Percentiles rank a stretch among this genome's conserved stretches.
Evolutionary conservation across 2,888 invertebrate species (phyloP).

Genomic region (Sisyra terminalis): DNA sequence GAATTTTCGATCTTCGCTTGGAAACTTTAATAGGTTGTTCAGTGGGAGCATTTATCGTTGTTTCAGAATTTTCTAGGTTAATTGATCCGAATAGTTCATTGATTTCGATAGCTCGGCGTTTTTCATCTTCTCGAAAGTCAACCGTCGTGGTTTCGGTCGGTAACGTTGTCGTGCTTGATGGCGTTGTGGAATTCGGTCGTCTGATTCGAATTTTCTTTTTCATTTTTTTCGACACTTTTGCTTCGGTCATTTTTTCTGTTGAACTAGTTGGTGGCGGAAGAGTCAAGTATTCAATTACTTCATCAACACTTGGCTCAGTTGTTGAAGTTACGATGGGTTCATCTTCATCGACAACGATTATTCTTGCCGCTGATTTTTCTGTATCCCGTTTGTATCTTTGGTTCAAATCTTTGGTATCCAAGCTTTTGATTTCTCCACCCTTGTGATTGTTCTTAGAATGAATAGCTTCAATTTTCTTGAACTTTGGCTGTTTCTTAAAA

Average conservation of each 20-base stretch:
- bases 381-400: too few species aligned
- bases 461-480: slow-evolving; percentile 7
- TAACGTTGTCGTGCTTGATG: background rate
- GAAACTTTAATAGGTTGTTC: slow-evolving; percentile 7
- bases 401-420: too few species aligned
- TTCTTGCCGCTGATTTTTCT: too few species aligned
- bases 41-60: too few species aligned
- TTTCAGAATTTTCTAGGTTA: background rate
- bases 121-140: too few species aligned
- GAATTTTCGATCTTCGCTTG: slow-evolving; percentile 3
- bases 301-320: too few species aligned
- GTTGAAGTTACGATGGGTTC: too few species aligned
- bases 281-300: too few species aligned
- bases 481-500: slow-evolving; percentile 13
- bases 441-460: slow-evolving; percentile 6
- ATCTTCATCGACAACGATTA: too few species aligned
- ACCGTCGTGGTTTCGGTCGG: too few species aligned
- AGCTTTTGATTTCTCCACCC: slow-evolving; percentile 1
- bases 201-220: background rate
- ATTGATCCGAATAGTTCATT: too few species aligned
- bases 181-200: slow-evolving; percentile 4
- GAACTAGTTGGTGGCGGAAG: background rate
- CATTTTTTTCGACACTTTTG: background rate
- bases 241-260: slow-evolving; percentile 8
- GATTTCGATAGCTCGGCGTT: too few species aligned